phyloP scores from a whole-genome alignment of 2,797 vertebrate species.

The Monodelphis domestica region DNA sequence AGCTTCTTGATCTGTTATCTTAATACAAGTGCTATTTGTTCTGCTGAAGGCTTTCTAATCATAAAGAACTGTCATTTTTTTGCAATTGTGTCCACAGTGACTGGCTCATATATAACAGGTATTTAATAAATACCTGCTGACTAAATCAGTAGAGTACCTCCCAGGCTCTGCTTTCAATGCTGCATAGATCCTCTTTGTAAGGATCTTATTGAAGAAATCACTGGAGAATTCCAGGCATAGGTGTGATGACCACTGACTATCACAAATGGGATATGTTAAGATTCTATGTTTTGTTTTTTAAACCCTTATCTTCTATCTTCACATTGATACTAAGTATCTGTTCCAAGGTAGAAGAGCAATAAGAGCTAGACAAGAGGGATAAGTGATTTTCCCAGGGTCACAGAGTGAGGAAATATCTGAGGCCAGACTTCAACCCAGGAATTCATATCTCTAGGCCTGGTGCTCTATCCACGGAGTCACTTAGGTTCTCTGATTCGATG shows the following conservation, averaged over 20 bases:
- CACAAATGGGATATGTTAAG: background rate
- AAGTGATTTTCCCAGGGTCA: no score
- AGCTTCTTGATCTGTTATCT: background rate
- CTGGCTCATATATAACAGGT: background rate
- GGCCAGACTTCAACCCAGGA: no score
- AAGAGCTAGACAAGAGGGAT: no score
- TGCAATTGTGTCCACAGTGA: background rate
- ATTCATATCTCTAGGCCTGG: no score
- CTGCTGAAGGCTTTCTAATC: background rate
- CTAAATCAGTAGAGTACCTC: background rate
- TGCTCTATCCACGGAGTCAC: no score
- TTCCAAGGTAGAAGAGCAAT: no score
- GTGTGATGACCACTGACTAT: background rate
- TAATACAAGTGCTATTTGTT: background rate
- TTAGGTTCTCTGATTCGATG: constrained; percentile 34
- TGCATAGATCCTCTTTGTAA: background rate
- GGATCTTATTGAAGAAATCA: background rate
- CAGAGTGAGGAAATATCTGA: no score
- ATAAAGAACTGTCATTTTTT: background rate
- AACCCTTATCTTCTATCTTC: no score
- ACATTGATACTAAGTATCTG: no score
- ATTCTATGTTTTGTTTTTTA: constrained; percentile 23
- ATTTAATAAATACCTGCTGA: background rate
- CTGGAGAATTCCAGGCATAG: background rate
- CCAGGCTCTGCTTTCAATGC: background rate